phyloP scores from a whole-genome alignment of 2,888 invertebrate genomes.

The Drosophila paucipuncta region DNA sequence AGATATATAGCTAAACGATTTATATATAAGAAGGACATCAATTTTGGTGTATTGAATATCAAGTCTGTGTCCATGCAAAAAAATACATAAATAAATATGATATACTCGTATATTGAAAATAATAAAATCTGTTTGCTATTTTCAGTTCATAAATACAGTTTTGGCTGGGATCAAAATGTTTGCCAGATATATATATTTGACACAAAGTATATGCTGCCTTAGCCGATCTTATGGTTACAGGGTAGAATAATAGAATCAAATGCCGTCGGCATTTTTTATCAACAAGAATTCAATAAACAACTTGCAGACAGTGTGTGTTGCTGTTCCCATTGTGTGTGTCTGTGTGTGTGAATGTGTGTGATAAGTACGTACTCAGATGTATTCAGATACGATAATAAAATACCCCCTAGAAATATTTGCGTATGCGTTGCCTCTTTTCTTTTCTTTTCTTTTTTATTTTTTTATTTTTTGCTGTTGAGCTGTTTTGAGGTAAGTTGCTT shows the following conservation, averaged over 20 bases:
- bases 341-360: slow-evolving; percentile 11
- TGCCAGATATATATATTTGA: background rate
- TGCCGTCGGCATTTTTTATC: slow-evolving; percentile 19
- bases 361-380: slow-evolving; percentile 15
- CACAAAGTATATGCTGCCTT: background rate
- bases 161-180: background rate
- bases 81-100: too few species aligned
- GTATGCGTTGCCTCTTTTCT: slow-evolving; percentile 1
- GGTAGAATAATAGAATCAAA: slow-evolving; percentile 31
- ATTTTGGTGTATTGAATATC: too few species aligned
- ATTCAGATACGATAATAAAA: background rate
- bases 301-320: slow-evolving; percentile 2
- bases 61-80: too few species aligned
- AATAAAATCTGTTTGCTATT: too few species aligned
- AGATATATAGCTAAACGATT: too few species aligned
- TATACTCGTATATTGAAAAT: too few species aligned
- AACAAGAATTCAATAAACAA: slow-evolving; percentile 51
- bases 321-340: background rate
- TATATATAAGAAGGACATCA: too few species aligned
- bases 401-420: slow-evolving; percentile 11
- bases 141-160: too few species aligned
- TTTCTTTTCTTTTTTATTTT: background rate
- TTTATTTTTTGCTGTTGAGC: background rate
- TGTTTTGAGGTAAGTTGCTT: slow-evolving; percentile 2
- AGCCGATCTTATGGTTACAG: background rate